Conservation (phyloP, 2,888 invertebrate species). For the Unio pictorum region DNA sequence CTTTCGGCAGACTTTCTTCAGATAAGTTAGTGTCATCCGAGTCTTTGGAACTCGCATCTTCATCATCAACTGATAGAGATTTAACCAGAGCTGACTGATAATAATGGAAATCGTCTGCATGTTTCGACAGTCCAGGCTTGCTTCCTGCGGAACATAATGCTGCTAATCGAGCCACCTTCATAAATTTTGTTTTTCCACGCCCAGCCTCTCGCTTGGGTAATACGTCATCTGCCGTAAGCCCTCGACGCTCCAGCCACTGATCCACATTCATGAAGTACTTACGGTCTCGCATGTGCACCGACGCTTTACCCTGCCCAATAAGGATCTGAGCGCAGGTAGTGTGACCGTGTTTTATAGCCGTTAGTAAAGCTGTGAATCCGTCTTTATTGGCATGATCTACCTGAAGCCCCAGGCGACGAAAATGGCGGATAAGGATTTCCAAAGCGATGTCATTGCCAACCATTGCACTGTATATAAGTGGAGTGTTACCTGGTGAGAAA, state of each 20-base stretch:
- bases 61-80: slow-evolving; percentile 17
- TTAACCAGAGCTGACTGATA: slow-evolving; percentile 11
- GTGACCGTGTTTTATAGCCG: slow-evolving; percentile 63
- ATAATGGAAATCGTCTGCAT: slow-evolving; percentile 11
- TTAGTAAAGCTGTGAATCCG: slow-evolving; percentile 64
- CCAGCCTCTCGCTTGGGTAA: slow-evolving; percentile 25
- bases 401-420: slow-evolving; percentile 65
- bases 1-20: neutral
- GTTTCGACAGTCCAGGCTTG: slow-evolving; percentile 12
- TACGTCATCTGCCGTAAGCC: slow-evolving; percentile 61
- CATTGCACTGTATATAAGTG: slow-evolving; percentile 64
- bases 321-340: slow-evolving; percentile 65
- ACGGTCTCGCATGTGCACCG: slow-evolving; percentile 54
- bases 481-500: slow-evolving; percentile 62
- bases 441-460: slow-evolving; percentile 67
- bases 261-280: slow-evolving; percentile 56
- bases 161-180: slow-evolving; percentile 29
- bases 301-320: slow-evolving; percentile 64
- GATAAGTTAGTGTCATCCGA: slow-evolving; percentile 21
- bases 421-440: slow-evolving; percentile 63
- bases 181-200: slow-evolving; percentile 24
- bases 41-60: slow-evolving; percentile 18
- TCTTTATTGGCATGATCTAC: slow-evolving; percentile 65
- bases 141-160: slow-evolving; percentile 29
- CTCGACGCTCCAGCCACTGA: slow-evolving; percentile 62